These are phyloP conservation scores for Gorsachius magnificus DNA, from an alignment of 2,797 vertebrate species.

Conservation along the genomic window DNA sequence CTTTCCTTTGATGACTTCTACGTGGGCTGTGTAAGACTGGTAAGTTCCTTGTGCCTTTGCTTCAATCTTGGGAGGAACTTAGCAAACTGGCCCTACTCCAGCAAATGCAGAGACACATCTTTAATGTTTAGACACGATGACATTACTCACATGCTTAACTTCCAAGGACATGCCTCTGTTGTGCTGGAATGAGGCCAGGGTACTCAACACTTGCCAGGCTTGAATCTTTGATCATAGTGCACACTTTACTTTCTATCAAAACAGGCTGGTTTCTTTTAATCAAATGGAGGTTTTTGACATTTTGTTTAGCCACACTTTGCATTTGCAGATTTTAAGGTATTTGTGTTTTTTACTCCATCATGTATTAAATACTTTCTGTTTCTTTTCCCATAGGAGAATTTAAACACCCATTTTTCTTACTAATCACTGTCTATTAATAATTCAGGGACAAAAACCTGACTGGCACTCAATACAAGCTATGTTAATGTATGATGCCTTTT, in stretches of 20 bases:
- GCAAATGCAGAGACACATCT: neutral
- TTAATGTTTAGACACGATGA: neutral
- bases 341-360: neutral
- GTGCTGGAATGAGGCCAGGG: neutral
- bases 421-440: neutral
- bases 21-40: neutral
- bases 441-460: neutral
- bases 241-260: neutral
- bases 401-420: neutral
- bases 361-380: neutral
- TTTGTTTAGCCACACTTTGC: neutral
- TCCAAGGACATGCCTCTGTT: neutral
- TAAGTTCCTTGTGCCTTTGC: neutral
- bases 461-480: neutral
- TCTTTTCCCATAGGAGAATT: neutral
- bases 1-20: neutral
- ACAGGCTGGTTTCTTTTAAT: neutral
- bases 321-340: neutral
- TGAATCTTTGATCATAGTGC: neutral
- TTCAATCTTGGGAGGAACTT: neutral
- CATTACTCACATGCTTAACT: constrained; percentile 17
- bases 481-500: neutral
- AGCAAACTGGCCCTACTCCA: neutral
- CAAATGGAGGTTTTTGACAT: neutral
- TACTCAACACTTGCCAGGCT: constrained; percentile 1